phyloP scores from a whole-genome alignment of 1,140 invertebrate species.

The Eriocheir sinensis region DNA sequence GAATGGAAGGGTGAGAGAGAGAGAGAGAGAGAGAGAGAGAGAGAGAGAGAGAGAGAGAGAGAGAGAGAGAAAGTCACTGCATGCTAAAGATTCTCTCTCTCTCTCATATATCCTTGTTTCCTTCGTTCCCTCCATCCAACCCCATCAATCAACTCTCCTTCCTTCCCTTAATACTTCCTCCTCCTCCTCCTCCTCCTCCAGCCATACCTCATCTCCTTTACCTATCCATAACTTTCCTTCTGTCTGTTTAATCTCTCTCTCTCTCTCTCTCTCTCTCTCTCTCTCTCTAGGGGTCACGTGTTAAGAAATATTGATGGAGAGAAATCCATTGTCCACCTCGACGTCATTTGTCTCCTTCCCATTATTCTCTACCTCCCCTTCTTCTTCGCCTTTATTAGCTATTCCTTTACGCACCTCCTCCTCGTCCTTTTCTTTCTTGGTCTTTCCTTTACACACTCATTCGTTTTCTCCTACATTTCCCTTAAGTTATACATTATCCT shows the following conservation, averaged over 20 bases:
- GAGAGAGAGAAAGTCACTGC: too few relatives aligned
- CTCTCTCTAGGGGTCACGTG: background rate
- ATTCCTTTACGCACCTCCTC: too few relatives aligned
- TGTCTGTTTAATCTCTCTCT: background rate
- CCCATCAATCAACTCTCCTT: conserved; percentile 1
- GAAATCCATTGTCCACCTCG: too few relatives aligned
- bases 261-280: background rate
- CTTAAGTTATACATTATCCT: too few relatives aligned
- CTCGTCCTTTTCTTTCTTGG: too few relatives aligned
- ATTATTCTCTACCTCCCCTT: too few relatives aligned
- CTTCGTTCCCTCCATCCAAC: background rate
- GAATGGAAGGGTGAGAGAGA: background rate
- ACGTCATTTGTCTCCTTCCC: too few relatives aligned
- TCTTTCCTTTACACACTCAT: too few relatives aligned
- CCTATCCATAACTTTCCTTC: too few relatives aligned
- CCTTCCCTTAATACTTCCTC: background rate
- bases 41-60: background rate
- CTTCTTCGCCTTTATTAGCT: too few relatives aligned
- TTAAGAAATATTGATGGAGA: background rate
- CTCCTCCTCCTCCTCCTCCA: background rate
- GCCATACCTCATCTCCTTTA: too few relatives aligned
- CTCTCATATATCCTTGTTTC: background rate
- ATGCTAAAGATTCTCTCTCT: background rate
- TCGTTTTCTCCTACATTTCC: too few relatives aligned
- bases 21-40: conserved; percentile 12